Conservation (phyloP, 2,888 invertebrate species). For the Plebejus anna region DNA sequence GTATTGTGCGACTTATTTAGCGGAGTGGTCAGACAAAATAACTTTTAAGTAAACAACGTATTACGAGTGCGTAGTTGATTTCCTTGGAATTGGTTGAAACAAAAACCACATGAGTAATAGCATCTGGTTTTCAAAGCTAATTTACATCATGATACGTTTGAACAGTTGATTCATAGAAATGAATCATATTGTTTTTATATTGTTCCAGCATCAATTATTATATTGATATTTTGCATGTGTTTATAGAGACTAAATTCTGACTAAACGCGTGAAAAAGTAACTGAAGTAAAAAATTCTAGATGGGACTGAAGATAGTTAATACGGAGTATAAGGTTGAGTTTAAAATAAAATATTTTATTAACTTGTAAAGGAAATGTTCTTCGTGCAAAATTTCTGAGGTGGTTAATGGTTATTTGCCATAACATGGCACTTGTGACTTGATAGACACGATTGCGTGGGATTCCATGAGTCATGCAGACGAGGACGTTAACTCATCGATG, state of each 20-base stretch:
- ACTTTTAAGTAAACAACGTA: constrained; percentile 42
- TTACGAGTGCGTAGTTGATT: background rate
- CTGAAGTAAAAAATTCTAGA: too few relatives aligned
- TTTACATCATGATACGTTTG: background rate
- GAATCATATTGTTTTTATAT: constrained; percentile 10
- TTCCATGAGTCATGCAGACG: background rate
- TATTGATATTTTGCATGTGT: background rate
- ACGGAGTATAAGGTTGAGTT: too few relatives aligned
- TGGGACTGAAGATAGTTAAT: too few relatives aligned
- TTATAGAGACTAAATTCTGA: background rate
- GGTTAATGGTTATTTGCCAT: constrained; percentile 45
- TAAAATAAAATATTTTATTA: background rate
- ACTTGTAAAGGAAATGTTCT: background rate
- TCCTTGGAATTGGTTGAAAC: background rate
- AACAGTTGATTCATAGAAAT: background rate
- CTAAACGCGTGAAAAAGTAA: too few relatives aligned
- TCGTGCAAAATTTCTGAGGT: too few relatives aligned
- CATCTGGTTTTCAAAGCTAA: background rate
- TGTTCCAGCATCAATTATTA: background rate
- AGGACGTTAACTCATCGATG: background rate
- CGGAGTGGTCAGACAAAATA: constrained; percentile 64
- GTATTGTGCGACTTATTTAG: constrained; percentile 69
- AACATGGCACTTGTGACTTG: constrained; percentile 30
- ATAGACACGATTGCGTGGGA: background rate
- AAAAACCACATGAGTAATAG: background rate